phyloP scores from a whole-genome alignment of 37 sponge, comb jelly and placozoan genomes.

The Cladorhizidae sp. region DNA sequence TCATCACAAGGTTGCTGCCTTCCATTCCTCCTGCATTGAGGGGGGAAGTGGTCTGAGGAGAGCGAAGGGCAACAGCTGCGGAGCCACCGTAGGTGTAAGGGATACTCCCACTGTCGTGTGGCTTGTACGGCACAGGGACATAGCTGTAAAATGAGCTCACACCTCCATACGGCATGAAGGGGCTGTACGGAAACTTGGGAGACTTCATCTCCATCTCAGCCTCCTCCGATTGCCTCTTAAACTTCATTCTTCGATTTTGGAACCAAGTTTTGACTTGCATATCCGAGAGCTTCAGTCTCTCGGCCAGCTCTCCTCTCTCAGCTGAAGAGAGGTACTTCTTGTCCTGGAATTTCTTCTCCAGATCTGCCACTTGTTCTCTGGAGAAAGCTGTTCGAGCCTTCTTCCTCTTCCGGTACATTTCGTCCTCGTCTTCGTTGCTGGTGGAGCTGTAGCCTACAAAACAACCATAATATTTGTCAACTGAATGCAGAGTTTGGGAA shows the following conservation, averaged over 20 bases:
- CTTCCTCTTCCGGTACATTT: conserved; percentile 51
- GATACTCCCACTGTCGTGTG: conserved; percentile 13
- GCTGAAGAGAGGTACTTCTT: conserved; percentile 82
- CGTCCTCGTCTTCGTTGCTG: conserved; percentile 63
- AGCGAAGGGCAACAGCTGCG: conserved; percentile 7
- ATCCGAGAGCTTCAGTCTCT: conserved; percentile 77
- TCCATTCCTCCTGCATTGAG: conserved; percentile 21
- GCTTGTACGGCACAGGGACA: conserved; percentile 50
- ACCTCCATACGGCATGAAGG: conserved; percentile 46
- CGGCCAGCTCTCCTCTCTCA: conserved; percentile 82
- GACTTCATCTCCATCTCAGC: conserved; percentile 81
- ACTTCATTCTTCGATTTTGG: conserved; percentile 86
- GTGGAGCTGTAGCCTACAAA: background rate
- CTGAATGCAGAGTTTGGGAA: background rate
- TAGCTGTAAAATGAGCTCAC: conserved; percentile 32
- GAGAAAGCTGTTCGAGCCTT: conserved; percentile 86
- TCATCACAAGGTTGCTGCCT: background rate
- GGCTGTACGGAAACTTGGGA: conserved; percentile 53
- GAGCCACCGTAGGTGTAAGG: conserved; percentile 11
- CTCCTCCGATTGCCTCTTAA: conserved; percentile 80
- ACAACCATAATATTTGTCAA: background rate
- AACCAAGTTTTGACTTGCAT: conserved; percentile 92
- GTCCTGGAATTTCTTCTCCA: conserved; percentile 84
- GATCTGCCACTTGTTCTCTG: conserved; percentile 73
- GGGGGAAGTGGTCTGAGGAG: conserved; percentile 24